These are phyloP conservation scores for Holothuria glaberrima DNA, from an alignment of 35 echinoderm and acorn worm genomes.

Conservation along the genomic window DNA sequence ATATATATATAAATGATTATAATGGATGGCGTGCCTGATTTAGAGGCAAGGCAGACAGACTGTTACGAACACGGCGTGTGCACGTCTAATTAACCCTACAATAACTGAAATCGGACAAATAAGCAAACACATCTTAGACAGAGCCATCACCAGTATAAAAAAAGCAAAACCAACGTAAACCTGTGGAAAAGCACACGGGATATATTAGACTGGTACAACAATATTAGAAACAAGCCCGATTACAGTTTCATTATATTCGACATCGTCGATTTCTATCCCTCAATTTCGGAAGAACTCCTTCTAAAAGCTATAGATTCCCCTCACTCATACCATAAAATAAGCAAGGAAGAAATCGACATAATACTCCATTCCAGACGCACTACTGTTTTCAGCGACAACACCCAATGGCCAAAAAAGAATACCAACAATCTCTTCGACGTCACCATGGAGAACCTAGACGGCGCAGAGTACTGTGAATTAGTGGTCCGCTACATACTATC, in stretches of 20 bases:
- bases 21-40: no score
- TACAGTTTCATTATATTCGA: background rate
- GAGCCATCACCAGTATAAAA: constrained; percentile 21
- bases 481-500: constrained; percentile 1
- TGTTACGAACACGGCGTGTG: no score
- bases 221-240: background rate
- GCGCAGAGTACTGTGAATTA: constrained; percentile 8
- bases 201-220: constrained; percentile 40
- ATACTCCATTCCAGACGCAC: background rate
- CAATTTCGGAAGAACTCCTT: background rate
- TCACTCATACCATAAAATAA: no score
- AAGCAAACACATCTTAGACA: constrained; percentile 45
- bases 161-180: constrained; percentile 8
- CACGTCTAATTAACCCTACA: constrained; percentile 36
- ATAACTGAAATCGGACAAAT: constrained; percentile 42
- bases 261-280: background rate
- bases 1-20: no score
- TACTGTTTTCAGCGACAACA: background rate
- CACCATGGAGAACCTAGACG: constrained; percentile 39
- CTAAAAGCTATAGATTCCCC: background rate
- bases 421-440: constrained; percentile 2
- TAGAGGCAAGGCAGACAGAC: no score
- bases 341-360: background rate
- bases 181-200: constrained; percentile 8
- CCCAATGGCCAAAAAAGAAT: background rate